A percentile compares a stretch with the other conserved stretches of the same genome.
phyloP scores from a whole-genome alignment of 2,888 invertebrate genomes.

The Zaprionus bogoriensis region DNA sequence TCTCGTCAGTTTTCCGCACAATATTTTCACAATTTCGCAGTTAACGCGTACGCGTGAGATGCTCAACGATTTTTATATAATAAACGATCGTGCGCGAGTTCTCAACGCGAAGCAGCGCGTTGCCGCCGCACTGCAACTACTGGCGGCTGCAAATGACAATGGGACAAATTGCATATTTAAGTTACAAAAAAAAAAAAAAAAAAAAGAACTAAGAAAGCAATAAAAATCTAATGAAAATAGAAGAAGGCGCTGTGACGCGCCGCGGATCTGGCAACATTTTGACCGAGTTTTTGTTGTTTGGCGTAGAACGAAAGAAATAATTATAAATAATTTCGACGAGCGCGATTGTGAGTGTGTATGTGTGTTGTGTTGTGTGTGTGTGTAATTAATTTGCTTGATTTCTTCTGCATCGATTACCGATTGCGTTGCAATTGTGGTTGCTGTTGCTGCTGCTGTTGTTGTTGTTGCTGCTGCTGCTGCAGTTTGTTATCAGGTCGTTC shows the following conservation, averaged over 20 bases:
- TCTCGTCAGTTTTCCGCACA: constrained; percentile 12
- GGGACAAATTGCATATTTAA: constrained; percentile 60
- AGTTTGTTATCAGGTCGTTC: constrained; percentile 85
- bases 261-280: constrained; percentile 68
- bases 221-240: constrained; percentile 46
- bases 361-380: constrained; percentile 6
- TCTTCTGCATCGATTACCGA: constrained; percentile 79
- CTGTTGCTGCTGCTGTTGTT: constrained; percentile 41
- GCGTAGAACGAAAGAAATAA: constrained; percentile 39
- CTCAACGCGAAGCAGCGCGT: constrained; percentile 57
- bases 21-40: constrained; percentile 45
- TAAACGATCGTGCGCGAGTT: no score
- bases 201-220: constrained; percentile 18
- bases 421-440: constrained; percentile 56
- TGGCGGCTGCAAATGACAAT: constrained; percentile 25
- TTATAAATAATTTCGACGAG: constrained; percentile 64
- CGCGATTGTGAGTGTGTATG: neutral
- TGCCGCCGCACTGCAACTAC: constrained; percentile 68
- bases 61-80: no score
- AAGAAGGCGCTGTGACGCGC: constrained; percentile 50
- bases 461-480: constrained; percentile 56
- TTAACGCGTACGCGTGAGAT: constrained; percentile 5
- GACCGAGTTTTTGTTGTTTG: constrained; percentile 65
- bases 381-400: constrained; percentile 57
- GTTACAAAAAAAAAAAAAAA: constrained; percentile 38